Base-by-base conservation (phyloP, 2,113 vertebrate genomes). In the Plotosus lineatus region DNA sequence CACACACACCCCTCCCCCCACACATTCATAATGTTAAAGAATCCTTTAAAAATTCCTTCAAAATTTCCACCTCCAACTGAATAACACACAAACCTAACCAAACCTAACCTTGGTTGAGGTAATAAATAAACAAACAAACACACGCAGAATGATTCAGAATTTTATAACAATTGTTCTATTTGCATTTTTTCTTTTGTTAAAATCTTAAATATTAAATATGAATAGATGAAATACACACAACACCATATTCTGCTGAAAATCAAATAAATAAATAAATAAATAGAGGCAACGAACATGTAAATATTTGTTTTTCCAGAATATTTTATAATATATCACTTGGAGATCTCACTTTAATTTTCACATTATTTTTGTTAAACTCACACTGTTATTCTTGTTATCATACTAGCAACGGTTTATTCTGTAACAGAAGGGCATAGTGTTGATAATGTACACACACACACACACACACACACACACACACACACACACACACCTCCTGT, bases 401-500 rank as follows among this genome's bases (percentile, higher is more conserved):
- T 51, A 9, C 26, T 21, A 55, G 42, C 69, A n/a, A 61, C 14
- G 44, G 38, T 36, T 73, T 74, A 38, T 40, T 75, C 51, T 75
- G 50, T 40, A 71, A 82, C 51, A 50, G 79, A 23, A 58, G 23
- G 77, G 42, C 68, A 68, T 71, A 72, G 75, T 76, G 77, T 72
- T 84, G 78, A 77, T 44, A n/a, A 33, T 66, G 40, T 36, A 50
- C 66, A 66, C 80, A 79, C 71, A 48, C 73, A 42, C 36, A 81
- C 78, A 75, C 73, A 61, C 58, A 40, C 75, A 66, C 17, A 17
- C 63, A 53, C 42, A 81, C 7, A 78, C 66, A 80, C 77, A 2
- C 61, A 9, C 19, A 21, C 79, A 77, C 82, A 82, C 82, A 86
- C 73, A 75, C 71, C 75, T 85, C 73, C 74, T 80, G 71, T 56